Conservation (phyloP, 2,797 vertebrate genomes). For the Ataeniobius toweri region DNA sequence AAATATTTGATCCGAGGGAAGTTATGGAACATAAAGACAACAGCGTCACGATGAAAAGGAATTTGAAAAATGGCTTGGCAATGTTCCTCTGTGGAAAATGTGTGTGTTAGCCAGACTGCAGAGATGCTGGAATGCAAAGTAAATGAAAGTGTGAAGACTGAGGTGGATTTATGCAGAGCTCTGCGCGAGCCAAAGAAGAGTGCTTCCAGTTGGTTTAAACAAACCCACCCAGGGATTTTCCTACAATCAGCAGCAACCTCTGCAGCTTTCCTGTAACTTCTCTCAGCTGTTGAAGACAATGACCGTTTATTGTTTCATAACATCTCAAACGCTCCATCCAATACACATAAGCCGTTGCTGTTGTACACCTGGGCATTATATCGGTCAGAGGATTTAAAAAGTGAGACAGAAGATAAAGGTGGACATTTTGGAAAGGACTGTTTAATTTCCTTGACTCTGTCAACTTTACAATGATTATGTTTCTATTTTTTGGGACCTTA, state of each 20-base stretch:
- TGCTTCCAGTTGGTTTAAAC: constrained; percentile 45
- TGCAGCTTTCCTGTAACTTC: constrained; percentile 8
- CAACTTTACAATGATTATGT: too few species aligned
- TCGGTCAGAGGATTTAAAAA: constrained; percentile 8
- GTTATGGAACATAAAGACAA: constrained; percentile 14
- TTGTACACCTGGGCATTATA: background rate
- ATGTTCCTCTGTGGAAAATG: constrained; percentile 25
- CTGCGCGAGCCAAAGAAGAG: constrained; percentile 34
- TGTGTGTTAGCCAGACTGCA: constrained; percentile 11
- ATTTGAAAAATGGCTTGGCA: constrained; percentile 18
- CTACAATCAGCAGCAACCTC: constrained; percentile 17
- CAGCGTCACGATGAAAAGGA: constrained; percentile 16
- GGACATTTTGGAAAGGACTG: background rate
- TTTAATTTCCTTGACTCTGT: background rate
- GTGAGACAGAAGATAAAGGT: too few species aligned
- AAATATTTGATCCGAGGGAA: constrained; percentile 6
- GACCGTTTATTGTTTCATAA: background rate
- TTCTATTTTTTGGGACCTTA: background rate
- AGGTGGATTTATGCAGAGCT: constrained; percentile 24
- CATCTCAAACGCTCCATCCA: background rate
- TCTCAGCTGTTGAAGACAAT: background rate
- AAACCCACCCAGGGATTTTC: constrained; percentile 54
- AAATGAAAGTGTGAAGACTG: constrained; percentile 32
- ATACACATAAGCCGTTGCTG: background rate
- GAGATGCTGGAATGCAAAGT: constrained; percentile 27